Evolutionary conservation across 2,797 vertebrate genomes (phyloP).

Genomic region (Poecilia wingei): DNA sequence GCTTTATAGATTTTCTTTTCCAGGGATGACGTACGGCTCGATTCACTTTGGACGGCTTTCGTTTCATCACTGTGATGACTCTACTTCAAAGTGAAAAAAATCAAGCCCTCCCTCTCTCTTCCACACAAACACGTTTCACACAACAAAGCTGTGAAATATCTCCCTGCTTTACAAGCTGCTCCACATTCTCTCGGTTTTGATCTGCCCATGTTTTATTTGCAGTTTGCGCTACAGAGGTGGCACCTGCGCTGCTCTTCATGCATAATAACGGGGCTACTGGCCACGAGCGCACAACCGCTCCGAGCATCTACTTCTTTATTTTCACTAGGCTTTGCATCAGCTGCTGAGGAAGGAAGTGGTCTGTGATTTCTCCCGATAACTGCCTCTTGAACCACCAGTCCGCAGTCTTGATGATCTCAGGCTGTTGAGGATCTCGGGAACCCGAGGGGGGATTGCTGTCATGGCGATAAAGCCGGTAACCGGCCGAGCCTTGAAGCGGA

Average conservation of each 20-base stretch:
- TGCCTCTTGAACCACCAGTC: background rate
- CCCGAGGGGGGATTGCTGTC: conserved; percentile 27
- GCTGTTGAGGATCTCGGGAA: conserved; percentile 41
- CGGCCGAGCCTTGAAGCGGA: conserved; percentile 28
- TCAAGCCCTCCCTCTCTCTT: conserved; percentile 18
- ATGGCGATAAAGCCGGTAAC: conserved; percentile 32
- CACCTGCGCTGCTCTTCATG: background rate
- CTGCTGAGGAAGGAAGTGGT: background rate
- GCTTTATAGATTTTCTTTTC: conserved; percentile 43
- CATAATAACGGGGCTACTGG: background rate
- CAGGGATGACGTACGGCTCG: conserved; percentile 29
- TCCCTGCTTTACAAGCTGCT: conserved; percentile 14
- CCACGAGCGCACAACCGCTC: background rate
- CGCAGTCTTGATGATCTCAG: conserved; percentile 47
- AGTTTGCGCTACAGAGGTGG: background rate
- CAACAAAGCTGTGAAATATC: conserved; percentile 3
- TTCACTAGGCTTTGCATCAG: background rate
- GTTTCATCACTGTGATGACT: conserved; percentile 31
- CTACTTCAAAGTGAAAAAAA: conserved; percentile 41
- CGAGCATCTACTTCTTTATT: background rate
- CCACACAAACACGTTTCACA: background rate
- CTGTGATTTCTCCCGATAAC: background rate
- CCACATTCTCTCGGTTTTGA: conserved; percentile 1
- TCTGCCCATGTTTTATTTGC: conserved; percentile 17
- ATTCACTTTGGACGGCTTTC: conserved; percentile 36